A percentile compares a stretch with the other conserved stretches of the same genome.
Conservation (phyloP, 1,140 invertebrate genomes). For the Orchestia grillus region DNA sequence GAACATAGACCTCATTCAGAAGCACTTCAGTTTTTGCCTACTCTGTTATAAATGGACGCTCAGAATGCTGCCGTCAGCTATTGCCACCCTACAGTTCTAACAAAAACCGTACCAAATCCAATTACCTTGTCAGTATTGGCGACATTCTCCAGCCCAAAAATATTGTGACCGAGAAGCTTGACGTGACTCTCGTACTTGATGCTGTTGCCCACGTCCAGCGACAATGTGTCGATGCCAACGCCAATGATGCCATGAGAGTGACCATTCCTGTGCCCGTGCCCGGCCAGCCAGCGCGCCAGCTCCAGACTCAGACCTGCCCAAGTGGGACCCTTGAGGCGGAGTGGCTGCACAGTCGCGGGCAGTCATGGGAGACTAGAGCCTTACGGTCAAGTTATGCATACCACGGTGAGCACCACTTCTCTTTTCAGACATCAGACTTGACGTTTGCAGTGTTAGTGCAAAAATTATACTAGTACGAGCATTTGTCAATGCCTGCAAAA, state of each 20-base stretch:
- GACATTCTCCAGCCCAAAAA: slow-evolving; percentile 77
- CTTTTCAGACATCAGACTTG: not conserved
- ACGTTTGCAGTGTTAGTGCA: too few species aligned
- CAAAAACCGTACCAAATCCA: too few species aligned
- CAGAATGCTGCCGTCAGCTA: too few species aligned
- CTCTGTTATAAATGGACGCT: too few species aligned
- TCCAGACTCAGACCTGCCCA: slow-evolving; percentile 74
- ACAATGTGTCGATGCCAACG: slow-evolving; percentile 77
- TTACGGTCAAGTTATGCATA: not conserved
- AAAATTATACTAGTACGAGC: too few species aligned
- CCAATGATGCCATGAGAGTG: slow-evolving; percentile 72
- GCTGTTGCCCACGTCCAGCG: slow-evolving; percentile 75
- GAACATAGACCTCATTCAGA: too few species aligned
- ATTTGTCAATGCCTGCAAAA: too few species aligned
- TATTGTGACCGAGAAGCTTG: slow-evolving; percentile 72
- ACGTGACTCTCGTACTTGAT: slow-evolving; percentile 71
- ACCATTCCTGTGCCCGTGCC: slow-evolving; percentile 71
- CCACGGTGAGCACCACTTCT: not conserved
- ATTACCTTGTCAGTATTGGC: slow-evolving; percentile 71
- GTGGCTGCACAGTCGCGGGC: too few species aligned
- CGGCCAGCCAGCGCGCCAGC: slow-evolving; percentile 76
- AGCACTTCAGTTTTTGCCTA: too few species aligned
- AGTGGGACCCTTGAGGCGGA: slow-evolving; percentile 52
- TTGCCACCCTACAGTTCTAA: too few species aligned
- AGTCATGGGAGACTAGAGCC: not conserved